These are phyloP conservation scores for Nephrotoma appendiculata DNA, from an alignment of 2,888 invertebrate genomes.

Conservation along the genomic window DNA sequence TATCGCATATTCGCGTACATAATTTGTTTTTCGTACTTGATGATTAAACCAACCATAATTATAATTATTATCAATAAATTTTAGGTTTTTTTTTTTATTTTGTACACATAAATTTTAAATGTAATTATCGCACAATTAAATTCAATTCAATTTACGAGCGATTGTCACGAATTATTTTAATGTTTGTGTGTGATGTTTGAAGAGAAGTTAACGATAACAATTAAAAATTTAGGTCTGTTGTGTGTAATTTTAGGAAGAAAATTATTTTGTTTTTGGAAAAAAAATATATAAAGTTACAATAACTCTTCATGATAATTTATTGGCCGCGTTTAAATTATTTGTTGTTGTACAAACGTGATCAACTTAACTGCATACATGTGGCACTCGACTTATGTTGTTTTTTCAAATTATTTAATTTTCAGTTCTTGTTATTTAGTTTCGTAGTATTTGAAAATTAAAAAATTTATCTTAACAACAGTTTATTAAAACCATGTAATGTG, in stretches of 20 bases:
- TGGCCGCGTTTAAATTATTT: not conserved
- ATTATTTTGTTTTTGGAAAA: not conserved
- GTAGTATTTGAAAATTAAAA: too few relatives aligned
- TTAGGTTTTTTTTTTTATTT: not conserved
- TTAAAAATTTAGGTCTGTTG: not conserved
- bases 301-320: not conserved
- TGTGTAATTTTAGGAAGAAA: not conserved
- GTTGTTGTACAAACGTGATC: not conserved
- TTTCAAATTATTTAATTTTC: too few relatives aligned
- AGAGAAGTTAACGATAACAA: not conserved
- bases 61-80: not conserved
- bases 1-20: not conserved
- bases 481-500: too few relatives aligned
- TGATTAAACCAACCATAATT: not conserved
- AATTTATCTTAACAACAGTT: too few relatives aligned
- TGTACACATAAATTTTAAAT: not conserved
- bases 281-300: not conserved
- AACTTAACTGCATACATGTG: too few relatives aligned
- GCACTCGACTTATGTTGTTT: too few relatives aligned
- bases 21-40: not conserved
- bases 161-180: not conserved
- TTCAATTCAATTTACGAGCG: not conserved
- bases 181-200: not conserved
- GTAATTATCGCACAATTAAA: not conserved
- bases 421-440: too few relatives aligned